Evolutionary conservation across 1,140 invertebrate species (phyloP), one percentile per base, ranked within the genome.

Genomic region (Aphelenchoides fujianensis): DNA sequence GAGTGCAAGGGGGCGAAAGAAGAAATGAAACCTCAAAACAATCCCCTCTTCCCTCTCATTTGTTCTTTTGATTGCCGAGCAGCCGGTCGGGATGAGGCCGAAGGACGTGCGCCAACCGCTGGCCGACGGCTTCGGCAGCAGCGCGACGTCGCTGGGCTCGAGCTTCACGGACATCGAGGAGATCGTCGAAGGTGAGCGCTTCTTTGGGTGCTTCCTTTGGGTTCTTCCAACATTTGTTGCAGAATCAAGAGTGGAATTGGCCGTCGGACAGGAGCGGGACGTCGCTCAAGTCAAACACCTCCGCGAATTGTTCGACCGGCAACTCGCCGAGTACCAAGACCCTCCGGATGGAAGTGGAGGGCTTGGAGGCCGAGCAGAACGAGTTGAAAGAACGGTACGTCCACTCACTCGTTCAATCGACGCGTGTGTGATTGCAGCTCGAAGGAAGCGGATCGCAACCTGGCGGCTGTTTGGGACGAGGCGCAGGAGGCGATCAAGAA

Each of bases 401-500:
- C 19, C 34, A 7, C 12, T 19, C 7, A 7, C 34, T 59, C 5
- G 12, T 59, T 59, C 5, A 30, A 23, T 23, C 34, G 28, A 5
- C 7, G 28, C 12, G 7, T 7, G 19, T 59, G 5, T 5, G 34
- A 7, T 7, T 59, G 5, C 19, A 59, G 55, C 23, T 59, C 23
- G 7, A 59, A 59, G 34, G 55, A 59, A 7, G 12, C 34, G 5
- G 55, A 59, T 19, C 55, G 55, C 12, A 59, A 7, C 5, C 23
- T 59, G 55, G 23, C 5, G 55, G 5, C 7, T 59, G 55, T 59
- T 59, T 59, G 55, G 55, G 19, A 7, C 23, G 55, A 59, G 5
- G 55, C 55, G 7, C 55, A 59, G 34, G 55, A 59, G 23, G 55
- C 55, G 5, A 59, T 23, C 5, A 19, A 59, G 5, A 59, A 59